Conservation (phyloP, 2,113 vertebrate species). For the Lontra canadensis region DNA sequence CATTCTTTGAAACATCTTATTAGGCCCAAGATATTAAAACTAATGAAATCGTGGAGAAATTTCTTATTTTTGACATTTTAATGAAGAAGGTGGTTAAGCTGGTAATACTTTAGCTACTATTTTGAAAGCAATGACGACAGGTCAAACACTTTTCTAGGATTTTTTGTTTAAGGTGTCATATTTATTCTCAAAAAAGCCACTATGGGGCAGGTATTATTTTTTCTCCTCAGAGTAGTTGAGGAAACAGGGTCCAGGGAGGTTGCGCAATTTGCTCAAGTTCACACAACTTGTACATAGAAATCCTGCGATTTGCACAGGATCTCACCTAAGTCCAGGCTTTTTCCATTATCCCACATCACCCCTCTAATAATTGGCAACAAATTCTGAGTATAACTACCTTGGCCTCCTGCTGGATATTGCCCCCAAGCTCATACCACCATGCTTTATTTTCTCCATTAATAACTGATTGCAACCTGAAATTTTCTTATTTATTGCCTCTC, state of each 20-base stretch:
- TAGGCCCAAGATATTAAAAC: constrained; percentile 39
- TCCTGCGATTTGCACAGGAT: not conserved
- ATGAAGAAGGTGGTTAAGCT: not conserved
- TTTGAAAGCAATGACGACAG: not conserved
- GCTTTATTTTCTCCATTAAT: not conserved
- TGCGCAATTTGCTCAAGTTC: not conserved
- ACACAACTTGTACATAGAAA: not conserved
- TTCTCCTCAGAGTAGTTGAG: not conserved
- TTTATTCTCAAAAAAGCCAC: not conserved
- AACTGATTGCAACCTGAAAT: not conserved
- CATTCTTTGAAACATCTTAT: constrained; percentile 73
- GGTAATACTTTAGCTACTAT: not conserved
- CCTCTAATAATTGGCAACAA: not conserved
- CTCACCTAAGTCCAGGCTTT: not conserved
- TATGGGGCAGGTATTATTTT: not conserved
- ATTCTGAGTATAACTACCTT: not conserved
- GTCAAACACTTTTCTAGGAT: not conserved
- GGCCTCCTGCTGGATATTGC: not conserved
- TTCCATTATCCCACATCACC: not conserved
- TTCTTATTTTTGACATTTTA: constrained; percentile 7
- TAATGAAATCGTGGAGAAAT: constrained; percentile 28
- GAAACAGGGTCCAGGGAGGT: not conserved
- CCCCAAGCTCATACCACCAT: not conserved
- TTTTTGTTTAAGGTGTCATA: not conserved
- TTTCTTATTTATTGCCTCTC: not conserved